Evolutionary conservation across 2,888 invertebrate genomes (phyloP).

Genomic region (Acheta domesticus): DNA sequence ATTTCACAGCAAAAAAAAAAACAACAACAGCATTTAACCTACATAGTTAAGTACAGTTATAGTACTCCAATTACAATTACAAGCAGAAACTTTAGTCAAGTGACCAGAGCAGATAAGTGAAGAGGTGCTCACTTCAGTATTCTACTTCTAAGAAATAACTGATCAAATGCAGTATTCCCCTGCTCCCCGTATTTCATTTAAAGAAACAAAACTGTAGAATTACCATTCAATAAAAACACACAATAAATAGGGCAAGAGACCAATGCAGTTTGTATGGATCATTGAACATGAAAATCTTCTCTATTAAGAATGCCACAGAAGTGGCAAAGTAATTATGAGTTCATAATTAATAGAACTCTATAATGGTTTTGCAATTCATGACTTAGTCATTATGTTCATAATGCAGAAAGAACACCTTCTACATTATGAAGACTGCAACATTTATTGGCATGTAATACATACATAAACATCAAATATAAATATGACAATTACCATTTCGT

Average conservation of each 20-base stretch:
- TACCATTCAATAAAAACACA: slow-evolving; percentile 11
- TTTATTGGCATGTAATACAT: too few species aligned
- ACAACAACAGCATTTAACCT: not conserved
- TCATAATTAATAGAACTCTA: not conserved
- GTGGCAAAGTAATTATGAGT: not conserved
- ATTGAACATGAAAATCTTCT: too few species aligned
- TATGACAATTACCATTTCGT: too few species aligned
- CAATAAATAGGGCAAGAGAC: not conserved
- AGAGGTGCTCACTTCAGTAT: not conserved
- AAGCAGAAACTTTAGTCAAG: not conserved
- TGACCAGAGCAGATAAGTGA: not conserved
- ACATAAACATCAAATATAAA: too few species aligned
- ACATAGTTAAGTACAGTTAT: not conserved
- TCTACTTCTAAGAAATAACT: not conserved
- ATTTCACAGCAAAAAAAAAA: not conserved
- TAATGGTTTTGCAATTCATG: too few species aligned
- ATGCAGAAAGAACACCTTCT: too few species aligned
- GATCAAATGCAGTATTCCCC: not conserved
- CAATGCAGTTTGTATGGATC: not conserved
- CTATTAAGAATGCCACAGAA: too few species aligned
- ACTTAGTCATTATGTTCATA: too few species aligned
- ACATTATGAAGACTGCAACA: too few species aligned
- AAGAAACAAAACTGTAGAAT: not conserved
- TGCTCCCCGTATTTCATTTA: not conserved
- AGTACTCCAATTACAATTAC: not conserved